Conservation (phyloP, 2,888 invertebrate species). For the Diabrotica balteata region DNA sequence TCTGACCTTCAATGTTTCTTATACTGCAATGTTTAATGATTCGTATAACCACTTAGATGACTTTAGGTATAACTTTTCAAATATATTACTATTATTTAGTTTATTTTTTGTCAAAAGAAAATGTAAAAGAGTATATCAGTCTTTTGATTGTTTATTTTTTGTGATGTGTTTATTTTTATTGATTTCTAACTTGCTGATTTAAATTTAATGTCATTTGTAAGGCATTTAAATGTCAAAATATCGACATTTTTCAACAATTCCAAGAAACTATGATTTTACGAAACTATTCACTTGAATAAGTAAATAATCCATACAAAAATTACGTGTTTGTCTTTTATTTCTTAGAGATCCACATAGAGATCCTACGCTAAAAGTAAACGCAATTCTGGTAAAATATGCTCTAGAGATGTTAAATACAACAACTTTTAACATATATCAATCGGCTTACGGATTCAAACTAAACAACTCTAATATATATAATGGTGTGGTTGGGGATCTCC, state of each 20-base stretch:
- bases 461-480: constrained; percentile 62
- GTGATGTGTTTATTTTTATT: no score
- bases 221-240: no score
- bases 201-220: no score
- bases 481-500: constrained; percentile 67
- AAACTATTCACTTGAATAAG: no score
- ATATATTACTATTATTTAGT: no score
- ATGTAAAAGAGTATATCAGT: no score
- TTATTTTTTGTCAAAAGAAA: no score
- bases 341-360: constrained; percentile 47
- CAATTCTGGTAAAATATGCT: constrained; percentile 64
- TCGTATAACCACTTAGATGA: constrained; percentile 60
- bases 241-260: no score
- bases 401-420: background rate
- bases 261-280: no score
- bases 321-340: constrained; percentile 1
- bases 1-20: constrained; percentile 44
- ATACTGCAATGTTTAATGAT: constrained; percentile 55
- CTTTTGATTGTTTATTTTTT: no score
- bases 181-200: no score
- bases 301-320: no score
- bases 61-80: constrained; percentile 42
- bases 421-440: background rate
- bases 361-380: constrained; percentile 66
- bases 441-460: constrained; percentile 57